phyloP scores from a whole-genome alignment of 2,888 invertebrate genomes.

The Orthosia gracilis region DNA sequence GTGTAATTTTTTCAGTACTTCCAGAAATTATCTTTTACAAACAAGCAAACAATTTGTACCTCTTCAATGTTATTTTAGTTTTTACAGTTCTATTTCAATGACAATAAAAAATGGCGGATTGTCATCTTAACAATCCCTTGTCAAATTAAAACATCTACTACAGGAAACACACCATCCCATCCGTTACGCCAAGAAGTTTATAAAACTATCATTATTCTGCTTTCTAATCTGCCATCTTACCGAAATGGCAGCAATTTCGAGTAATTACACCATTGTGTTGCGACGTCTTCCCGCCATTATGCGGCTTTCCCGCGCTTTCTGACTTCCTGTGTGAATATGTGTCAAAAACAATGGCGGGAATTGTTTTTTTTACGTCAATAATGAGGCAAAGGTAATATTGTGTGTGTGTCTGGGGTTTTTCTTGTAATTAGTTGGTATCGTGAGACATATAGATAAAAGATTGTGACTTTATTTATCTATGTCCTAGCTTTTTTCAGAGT shows the following conservation, averaged over 20 bases:
- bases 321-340: slow-evolving; percentile 67
- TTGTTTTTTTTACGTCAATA: slow-evolving; percentile 58
- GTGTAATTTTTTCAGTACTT: too few relatives aligned
- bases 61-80: too few relatives aligned
- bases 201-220: slow-evolving; percentile 55
- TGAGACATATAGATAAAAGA: slow-evolving; percentile 11
- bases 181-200: slow-evolving; percentile 37
- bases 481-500: background rate
- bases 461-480: background rate
- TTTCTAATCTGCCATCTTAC: slow-evolving; percentile 66
- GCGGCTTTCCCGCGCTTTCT: slow-evolving; percentile 67
- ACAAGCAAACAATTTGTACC: too few relatives aligned
- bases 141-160: slow-evolving; percentile 16
- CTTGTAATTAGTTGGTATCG: slow-evolving; percentile 7
- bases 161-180: slow-evolving; percentile 41
- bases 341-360: slow-evolving; percentile 64
- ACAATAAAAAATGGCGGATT: slow-evolving; percentile 12
- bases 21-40: too few relatives aligned
- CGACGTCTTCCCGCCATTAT: slow-evolving; percentile 66
- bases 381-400: slow-evolving; percentile 55
- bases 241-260: slow-evolving; percentile 64
- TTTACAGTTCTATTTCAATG: background rate
- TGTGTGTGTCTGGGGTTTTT: slow-evolving; percentile 9
- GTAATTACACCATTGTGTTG: slow-evolving; percentile 66
- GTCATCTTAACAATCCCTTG: slow-evolving; percentile 5